These are phyloP conservation scores for Megaptera novaeangliae DNA, from an alignment of 2,113 vertebrate species.

Conservation along the genomic window DNA sequence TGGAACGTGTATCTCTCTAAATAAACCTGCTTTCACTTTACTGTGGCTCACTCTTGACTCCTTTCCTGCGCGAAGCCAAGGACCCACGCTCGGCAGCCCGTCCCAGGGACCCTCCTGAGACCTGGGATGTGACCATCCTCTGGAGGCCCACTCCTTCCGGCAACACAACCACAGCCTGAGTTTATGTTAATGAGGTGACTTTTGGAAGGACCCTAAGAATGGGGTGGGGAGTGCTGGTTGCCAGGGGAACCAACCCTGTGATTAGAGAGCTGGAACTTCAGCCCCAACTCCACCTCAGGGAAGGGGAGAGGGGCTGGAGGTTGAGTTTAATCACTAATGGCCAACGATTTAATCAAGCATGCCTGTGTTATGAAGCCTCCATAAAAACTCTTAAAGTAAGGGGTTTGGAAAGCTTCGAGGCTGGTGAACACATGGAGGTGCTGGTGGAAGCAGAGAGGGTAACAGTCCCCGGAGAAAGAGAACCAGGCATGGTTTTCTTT, in stretches of 20 bases:
- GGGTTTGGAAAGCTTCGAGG: neutral
- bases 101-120: no score
- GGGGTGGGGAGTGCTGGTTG: neutral
- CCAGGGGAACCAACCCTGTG: neutral
- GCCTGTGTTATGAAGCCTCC: neutral
- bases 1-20: neutral
- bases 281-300: neutral
- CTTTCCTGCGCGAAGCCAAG: no score
- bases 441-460: neutral
- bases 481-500: neutral
- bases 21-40: neutral
- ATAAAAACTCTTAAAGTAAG: neutral
- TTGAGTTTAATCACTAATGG: neutral
- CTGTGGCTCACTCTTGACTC: no score
- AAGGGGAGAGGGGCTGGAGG: neutral
- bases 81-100: no score
- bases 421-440: neutral
- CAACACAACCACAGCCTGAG: neutral
- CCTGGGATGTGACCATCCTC: neutral
- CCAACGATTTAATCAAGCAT: neutral
- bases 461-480: neutral
- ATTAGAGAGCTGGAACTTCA: neutral
- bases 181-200: neutral
- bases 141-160: neutral
- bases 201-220: neutral